Evolutionary conservation across 2,797 vertebrate genomes (phyloP), one percentile per base, ranked within the genome.

Genomic region (Anguilla marmorata): DNA sequence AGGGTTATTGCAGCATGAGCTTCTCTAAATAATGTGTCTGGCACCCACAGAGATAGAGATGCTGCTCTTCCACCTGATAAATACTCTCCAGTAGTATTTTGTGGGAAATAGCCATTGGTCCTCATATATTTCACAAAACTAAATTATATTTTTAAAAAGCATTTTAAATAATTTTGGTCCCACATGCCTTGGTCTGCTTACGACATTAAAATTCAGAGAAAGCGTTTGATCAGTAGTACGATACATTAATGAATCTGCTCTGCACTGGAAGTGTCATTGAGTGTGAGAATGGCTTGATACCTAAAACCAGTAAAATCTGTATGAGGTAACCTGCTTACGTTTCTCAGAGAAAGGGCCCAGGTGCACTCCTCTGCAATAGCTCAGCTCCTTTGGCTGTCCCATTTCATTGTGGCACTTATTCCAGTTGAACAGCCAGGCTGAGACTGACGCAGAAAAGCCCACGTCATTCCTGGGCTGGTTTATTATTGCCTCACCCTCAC

Each of bases 401-500:
- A 21, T 48, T 37, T 16, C 30, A 72, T 63, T 54, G 80, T 84
- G 87, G 63, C 48, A 33, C 48, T 12, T 45, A 37, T 41, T 54
- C 50, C 50, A 54, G 82, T 30, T 41, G 9, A 41, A 30, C 74
- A 14, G 74, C 74, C 16, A 19, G 33, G 9, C 30, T 4, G 30
- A 79, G 30, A 4, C 30, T 79, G 30, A 79, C 41, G 41, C 76
- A 80, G 76, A 84, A 27, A 52, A 24, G 52, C 52, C 72, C 48
- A 33, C 72, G 37, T 79, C 27, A 79, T 30, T 33, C 3, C 58
- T 27, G 56, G 37, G 50, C 83, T 30, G 33, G 9, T 30, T 50
- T 79, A n/a, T 76, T 63, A 48, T 85, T 88, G 72, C 24, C 83
- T 88, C 69, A 76, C n/a, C 83, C 4, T 27, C 30, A n/a, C 50